Base-by-base conservation (phyloP, 2,797 vertebrate species). In the Loris lydekkerianus region DNA sequence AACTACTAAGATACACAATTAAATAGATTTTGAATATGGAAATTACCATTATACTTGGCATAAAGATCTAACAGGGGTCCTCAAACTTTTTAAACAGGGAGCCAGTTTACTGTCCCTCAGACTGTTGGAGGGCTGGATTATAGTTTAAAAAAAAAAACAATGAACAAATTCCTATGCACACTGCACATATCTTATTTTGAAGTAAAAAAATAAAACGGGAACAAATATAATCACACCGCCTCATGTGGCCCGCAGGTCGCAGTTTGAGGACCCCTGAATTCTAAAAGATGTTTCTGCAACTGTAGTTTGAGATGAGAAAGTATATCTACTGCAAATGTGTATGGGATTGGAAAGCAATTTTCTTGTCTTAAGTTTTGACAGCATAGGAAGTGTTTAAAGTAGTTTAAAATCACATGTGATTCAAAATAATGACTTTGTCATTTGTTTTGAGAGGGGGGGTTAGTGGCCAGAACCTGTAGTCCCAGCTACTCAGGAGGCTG, bases 21-120 rank as follows among this genome's bases (percentile, higher is more conserved):
- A 87, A 60, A 60, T 76, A n/a, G 75, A 58, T 81, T 94, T 86
- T 94, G 82, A 86, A 94, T 91, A 81, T 11, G 67, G 82, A 69
- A 78, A 63, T 72, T 92, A 77, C 78, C 78, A 84, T 56, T 72
- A 65, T 18, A 53, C 23, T 93, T 95, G 46, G 75, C 65, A 93
- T 80, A 31, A 78, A 78, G 80, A 25, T 40, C 40, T 40, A 40
- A 40, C 40, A 40, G 40, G 40, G 40, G 40, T 40, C 40, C 40
- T 40, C 40, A 40, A 40, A 40, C 40, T 40, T 40, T 40, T 40
- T 40, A 40, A 40, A 40, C 40, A 40, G 40, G 40, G 40, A 5
- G 40, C 40, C 40, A 40, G 40, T 40, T 40, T 40, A 40, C 40
- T 40, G 40, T 40, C 40, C 40, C 40, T 40, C 40, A 40, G 40